Conservation (phyloP, 1,140 invertebrate species). For the Ceratina australensis region DNA sequence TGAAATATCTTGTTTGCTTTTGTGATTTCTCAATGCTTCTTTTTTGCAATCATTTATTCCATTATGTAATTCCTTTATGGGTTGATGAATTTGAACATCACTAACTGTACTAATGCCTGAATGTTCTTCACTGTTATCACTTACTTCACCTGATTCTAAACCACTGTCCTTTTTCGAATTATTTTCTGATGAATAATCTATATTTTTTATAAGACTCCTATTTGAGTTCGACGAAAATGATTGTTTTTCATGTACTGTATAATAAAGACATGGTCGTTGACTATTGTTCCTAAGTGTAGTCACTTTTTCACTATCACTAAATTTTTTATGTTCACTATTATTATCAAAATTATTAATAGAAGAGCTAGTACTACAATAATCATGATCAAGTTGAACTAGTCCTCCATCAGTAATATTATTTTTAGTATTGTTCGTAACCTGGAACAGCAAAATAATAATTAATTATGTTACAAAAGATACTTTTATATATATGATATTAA, state of each 20-base stretch:
- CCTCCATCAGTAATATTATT: conserved; percentile 51
- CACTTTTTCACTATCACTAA: conserved; percentile 46
- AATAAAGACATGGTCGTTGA: conserved; percentile 20
- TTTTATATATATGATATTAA: neutral
- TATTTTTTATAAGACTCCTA: conserved; percentile 11
- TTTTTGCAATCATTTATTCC: neutral
- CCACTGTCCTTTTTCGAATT: conserved; percentile 76
- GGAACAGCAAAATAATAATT: conserved; percentile 7
- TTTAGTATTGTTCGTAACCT: conserved; percentile 53
- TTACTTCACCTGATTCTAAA: conserved; percentile 75
- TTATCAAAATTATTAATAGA: conserved; percentile 39
- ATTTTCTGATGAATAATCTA: conserved; percentile 55
- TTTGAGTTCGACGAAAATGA: conserved; percentile 2
- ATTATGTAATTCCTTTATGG: conserved; percentile 4
- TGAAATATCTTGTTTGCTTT: neutral
- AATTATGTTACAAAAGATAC: neutral
- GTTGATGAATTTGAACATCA: neutral
- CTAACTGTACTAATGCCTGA: neutral
- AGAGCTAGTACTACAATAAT: conserved; percentile 76
- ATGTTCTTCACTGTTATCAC: conserved; percentile 72
- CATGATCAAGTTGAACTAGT: conserved; percentile 78
- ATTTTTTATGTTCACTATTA: conserved; percentile 54
- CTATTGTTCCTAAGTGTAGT: conserved; percentile 35
- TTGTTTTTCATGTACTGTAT: conserved; percentile 13
- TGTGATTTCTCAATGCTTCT: neutral